Conservation (phyloP, 2,888 invertebrate genomes). For the Luperina nickerlii region DNA sequence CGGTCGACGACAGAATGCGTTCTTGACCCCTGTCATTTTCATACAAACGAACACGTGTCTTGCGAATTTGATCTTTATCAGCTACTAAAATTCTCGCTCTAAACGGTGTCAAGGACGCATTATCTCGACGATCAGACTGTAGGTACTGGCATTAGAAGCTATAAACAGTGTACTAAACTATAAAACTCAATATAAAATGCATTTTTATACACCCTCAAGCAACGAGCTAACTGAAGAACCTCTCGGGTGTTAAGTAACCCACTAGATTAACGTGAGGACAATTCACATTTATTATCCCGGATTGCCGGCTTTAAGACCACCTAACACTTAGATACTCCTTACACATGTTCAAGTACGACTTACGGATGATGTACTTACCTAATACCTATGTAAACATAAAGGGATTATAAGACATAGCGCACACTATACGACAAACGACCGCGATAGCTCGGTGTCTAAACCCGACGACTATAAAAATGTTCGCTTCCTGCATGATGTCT, state of each 20-base stretch:
- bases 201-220: neutral
- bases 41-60: neutral
- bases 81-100: neutral
- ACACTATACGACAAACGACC: neutral
- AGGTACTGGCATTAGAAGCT: neutral
- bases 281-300: constrained; percentile 35
- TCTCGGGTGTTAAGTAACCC: neutral
- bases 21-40: no score
- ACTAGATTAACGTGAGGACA: constrained; percentile 15
- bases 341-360: neutral
- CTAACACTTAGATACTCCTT: constrained; percentile 10
- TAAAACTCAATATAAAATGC: neutral
- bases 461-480: neutral
- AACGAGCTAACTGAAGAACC: neutral
- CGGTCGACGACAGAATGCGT: no score
- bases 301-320: constrained; percentile 20
- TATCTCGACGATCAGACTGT: neutral
- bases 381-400: neutral
- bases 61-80: neutral
- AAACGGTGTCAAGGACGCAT: neutral
- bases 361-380: neutral
- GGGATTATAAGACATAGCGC: neutral
- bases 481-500: neutral
- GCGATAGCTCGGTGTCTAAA: neutral
- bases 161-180: neutral